Percentiles rank a stretch among this genome's conserved stretches.
phyloP scores from a whole-genome alignment of 2,113 vertebrate genomes.

The Fulica atra region DNA sequence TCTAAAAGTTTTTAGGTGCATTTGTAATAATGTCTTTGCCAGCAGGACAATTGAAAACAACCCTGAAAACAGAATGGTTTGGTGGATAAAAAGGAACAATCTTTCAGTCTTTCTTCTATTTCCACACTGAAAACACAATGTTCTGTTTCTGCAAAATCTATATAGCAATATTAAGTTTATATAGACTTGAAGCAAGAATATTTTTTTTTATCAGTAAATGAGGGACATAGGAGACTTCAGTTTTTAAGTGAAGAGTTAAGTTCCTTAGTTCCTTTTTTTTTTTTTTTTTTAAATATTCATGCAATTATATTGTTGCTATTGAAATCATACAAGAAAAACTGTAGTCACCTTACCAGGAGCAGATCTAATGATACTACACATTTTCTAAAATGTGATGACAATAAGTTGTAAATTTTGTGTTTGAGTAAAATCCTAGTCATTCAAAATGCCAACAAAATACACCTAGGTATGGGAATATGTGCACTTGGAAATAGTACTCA shows the following conservation, averaged over 20 bases:
- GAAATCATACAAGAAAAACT: not conserved
- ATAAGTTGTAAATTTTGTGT: not conserved
- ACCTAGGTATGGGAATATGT: not conserved
- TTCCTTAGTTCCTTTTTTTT: not conserved
- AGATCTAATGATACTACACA: not conserved
- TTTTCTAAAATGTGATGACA: not conserved
- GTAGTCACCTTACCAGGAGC: not conserved
- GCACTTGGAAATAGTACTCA: not conserved
- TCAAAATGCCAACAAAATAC: not conserved
- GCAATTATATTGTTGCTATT: not conserved
- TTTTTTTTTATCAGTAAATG: not conserved
- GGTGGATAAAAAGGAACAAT: not conserved
- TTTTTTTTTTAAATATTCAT: not conserved
- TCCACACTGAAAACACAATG: not conserved
- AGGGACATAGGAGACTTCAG: not conserved
- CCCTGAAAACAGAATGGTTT: not conserved
- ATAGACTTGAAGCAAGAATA: not conserved
- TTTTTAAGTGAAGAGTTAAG: not conserved
- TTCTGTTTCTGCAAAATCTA: not conserved
- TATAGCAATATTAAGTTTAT: not conserved
- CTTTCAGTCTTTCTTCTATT: not conserved
- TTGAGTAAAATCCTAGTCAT: not conserved
- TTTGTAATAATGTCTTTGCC: not conserved
- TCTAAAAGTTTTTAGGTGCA: not conserved
- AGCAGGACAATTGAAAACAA: not conserved